Base-by-base conservation (phyloP, 2,888 invertebrate genomes). In the Stomorhina lunata region DNA sequence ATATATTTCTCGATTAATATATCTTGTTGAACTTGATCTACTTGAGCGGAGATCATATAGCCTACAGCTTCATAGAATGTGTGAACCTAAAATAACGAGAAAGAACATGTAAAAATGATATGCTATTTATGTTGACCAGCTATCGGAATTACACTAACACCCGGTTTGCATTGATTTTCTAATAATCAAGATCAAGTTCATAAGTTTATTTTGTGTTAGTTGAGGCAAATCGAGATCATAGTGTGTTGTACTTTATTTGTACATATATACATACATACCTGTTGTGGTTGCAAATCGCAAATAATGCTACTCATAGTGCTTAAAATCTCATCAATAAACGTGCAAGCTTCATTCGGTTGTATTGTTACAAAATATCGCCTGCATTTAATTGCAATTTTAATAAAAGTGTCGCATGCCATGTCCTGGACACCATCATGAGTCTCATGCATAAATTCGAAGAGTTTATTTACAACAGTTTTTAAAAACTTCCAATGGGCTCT, bases 401-500 rank as follows among this genome's bases (percentile, higher is more conserved):
- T 99, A 91, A 99, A 99, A 45, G 99, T 99, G 92, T 99, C 99
- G 93, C 99, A 99, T 81, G 99, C 99, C 99, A 99, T 99, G 89
- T 99, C 99, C 92, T 99, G 99, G 29, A 99, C 99, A 88, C 99
- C 99, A 91, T 99, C 99, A 91, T 99, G 99, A 72, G 99, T 99
- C 93, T 99, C 99, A 91, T 99, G 99, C 99, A 99, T 99, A 91
- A 99, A 99, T 92, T 99, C 99, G 92, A 99, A 99, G 76, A 99
- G 93, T 92, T 99, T 99, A 92, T 99, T 99, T 81, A 99, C 99
- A 88, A 99, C 99, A 65, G 99, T 99, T 93, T 99, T 99, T 84
- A 99, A 93, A 92, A 99, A 99, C 91, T 98, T 98, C 99, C 99
- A 99, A 92, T 99, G 99, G n/a, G 98, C 99, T 86, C 98, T 93